These are phyloP conservation scores for Phymatocera aterrima DNA, from an alignment of 2,888 invertebrate species.

Conservation along the genomic window DNA sequence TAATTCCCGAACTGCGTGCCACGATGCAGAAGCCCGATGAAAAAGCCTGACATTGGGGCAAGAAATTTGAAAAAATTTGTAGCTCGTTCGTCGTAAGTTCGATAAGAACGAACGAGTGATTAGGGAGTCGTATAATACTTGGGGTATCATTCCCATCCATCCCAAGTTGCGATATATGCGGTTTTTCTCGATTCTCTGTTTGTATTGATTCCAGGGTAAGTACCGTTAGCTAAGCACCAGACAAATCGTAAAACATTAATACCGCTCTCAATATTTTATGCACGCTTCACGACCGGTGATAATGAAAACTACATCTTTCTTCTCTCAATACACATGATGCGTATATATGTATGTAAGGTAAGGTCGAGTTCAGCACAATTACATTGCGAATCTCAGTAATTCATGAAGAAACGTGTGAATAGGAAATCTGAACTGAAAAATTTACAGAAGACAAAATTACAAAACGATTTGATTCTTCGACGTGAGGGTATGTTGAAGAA, in stretches of 20 bases:
- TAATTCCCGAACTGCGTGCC: no score
- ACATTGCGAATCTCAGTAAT: not conserved
- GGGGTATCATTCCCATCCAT: no score
- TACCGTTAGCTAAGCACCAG: not conserved
- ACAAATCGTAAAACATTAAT: not conserved
- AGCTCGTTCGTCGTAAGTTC: not conserved
- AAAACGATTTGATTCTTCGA: not conserved
- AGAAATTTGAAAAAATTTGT: no score
- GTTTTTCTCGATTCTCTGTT: no score
- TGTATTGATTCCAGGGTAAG: not conserved
- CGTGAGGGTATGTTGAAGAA: not conserved
- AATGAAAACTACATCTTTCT: not conserved
- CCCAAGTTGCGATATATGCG: not conserved
- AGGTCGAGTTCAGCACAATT: no score
- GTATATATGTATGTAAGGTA: no score
- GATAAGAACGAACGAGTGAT: not conserved
- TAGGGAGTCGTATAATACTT: not conserved
- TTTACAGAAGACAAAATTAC: not conserved
- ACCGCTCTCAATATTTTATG: not conserved
- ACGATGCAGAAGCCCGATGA: no score
- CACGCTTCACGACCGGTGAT: not conserved
- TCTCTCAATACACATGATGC: no score
- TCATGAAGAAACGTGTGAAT: not conserved
- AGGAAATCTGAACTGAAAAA: not conserved
- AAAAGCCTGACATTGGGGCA: no score